Conservation (phyloP, 2,797 vertebrate species). For the Falco peregrinus region DNA sequence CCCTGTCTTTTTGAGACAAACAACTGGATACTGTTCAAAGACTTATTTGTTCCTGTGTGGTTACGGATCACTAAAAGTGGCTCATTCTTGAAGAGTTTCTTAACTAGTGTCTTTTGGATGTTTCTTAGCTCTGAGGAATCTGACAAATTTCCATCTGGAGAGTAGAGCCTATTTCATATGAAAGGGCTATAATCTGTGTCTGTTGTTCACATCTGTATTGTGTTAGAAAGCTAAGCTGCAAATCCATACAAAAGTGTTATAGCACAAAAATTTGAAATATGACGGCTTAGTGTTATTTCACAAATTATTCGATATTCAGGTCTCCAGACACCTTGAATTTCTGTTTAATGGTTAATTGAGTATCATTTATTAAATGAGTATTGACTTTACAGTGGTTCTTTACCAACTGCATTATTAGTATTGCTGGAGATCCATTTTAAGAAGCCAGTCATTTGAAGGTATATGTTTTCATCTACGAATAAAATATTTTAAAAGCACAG, state of each 20-base stretch:
- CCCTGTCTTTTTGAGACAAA: constrained; percentile 48
- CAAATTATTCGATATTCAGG: not conserved
- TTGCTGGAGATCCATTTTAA: constrained; percentile 1
- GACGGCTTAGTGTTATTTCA: not conserved
- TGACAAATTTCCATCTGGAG: constrained; percentile 62
- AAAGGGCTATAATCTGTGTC: constrained; percentile 50
- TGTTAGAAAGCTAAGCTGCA: constrained; percentile 43
- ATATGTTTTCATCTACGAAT: not conserved
- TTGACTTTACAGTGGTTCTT: not conserved
- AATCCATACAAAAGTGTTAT: constrained; percentile 23
- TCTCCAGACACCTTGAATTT: constrained; percentile 15
- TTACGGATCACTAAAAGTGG: constrained; percentile 55
- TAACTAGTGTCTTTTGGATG: constrained; percentile 50
- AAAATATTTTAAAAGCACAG: not conserved
- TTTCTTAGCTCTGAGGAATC: constrained; percentile 61
- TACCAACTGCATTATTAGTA: not conserved
- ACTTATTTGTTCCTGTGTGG: constrained; percentile 57
- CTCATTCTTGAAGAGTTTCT: constrained; percentile 61
- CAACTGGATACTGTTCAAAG: constrained; percentile 61
- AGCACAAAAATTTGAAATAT: constrained; percentile 30
- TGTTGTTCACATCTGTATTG: constrained; percentile 49
- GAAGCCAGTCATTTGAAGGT: not conserved
- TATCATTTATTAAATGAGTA: not conserved
- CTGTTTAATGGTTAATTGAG: constrained; percentile 10
- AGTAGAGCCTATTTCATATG: constrained; percentile 46